Evolutionary conservation across 2,888 invertebrate genomes (phyloP), one percentile per base, ranked within the genome.

Genomic region (Xanthia togata): DNA sequence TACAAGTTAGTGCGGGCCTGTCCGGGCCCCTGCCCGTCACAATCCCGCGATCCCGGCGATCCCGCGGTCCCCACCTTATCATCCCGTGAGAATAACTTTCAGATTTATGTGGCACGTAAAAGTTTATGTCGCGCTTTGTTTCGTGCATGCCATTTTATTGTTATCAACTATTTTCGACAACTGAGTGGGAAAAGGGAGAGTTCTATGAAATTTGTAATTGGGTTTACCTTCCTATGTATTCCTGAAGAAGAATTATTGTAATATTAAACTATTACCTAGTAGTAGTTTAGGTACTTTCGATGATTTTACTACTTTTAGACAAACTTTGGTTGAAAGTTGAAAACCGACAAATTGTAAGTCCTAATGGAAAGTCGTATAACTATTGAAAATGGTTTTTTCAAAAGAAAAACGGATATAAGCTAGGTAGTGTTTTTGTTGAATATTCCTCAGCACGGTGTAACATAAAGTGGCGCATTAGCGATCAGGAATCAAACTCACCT

Each of bases 41-140:
- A 89, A 88, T 89, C 89, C 91, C 85, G 87, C 90, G 90, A 91
- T 89, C 92, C 93, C 92, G 79, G 80, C 85, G 88, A 89, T 89
- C 90, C 91, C 85, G 84, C 90, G 90, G 91, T 89, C 93, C 93
- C 92, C 91, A 91, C 93, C 93, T 95, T 94, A 95, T 95, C 95
- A 95, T 95, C 96, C 95, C 95, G 92, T 92, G 95, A 93, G 95
- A 95, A 96, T 96, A 95, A 94, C 95, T 95, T 92, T 91, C 92
- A 94, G 94, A 96, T 96, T 95, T 96, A 96, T 96, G 95, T 92
- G 92, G 90, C 92, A 92, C 94, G 94, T 95, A 94, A 96, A 96
- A 96, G 93, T 96, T 96, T 96, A 96, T 95, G 94, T 94, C 94
- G 92, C 93, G 92, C 92, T 93, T 95, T 94, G 94, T 95, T 94